Percentiles rank a stretch among this genome's conserved stretches.
These are phyloP conservation scores for Phoxinus phoxinus DNA, from an alignment of 2,113 vertebrate genomes.

Conservation along the genomic window DNA sequence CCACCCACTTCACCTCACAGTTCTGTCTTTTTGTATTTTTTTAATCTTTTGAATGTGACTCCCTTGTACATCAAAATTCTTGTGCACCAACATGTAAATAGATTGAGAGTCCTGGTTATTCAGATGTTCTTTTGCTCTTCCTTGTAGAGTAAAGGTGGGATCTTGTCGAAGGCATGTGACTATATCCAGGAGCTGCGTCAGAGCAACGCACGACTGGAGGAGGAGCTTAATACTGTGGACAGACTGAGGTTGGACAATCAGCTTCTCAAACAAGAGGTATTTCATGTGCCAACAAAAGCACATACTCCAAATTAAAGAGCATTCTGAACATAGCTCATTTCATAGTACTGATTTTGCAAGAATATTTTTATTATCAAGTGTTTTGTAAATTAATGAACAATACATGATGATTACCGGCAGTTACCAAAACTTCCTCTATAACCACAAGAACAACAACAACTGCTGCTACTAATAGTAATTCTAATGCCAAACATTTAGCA, in stretches of 20 bases:
- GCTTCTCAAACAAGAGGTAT: slow-evolving; percentile 87
- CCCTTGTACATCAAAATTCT: too few species aligned
- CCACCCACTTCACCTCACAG: too few species aligned
- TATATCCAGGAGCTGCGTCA: slow-evolving; percentile 94
- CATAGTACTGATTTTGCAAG: background rate
- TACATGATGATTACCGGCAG: background rate
- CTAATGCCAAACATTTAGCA: background rate
- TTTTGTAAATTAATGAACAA: background rate
- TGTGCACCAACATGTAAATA: too few species aligned
- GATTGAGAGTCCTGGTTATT: too few species aligned
- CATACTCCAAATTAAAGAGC: background rate
- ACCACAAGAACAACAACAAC: background rate
- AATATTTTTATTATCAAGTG: background rate
- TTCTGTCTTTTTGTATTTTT: background rate
- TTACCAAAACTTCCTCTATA: background rate
- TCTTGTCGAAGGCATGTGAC: slow-evolving; percentile 94
- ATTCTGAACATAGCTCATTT: background rate
- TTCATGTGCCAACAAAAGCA: background rate
- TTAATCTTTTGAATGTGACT: background rate
- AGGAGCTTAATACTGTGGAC: slow-evolving; percentile 84
- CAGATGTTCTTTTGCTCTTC: background rate
- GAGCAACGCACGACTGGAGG: slow-evolving; percentile 85
- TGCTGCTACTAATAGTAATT: background rate
- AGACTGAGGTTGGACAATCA: slow-evolving; percentile 90
- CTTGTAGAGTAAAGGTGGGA: slow-evolving; percentile 90